phyloP scores from a whole-genome alignment of 2,113 vertebrate genomes.

The Sigmodon hispidus region DNA sequence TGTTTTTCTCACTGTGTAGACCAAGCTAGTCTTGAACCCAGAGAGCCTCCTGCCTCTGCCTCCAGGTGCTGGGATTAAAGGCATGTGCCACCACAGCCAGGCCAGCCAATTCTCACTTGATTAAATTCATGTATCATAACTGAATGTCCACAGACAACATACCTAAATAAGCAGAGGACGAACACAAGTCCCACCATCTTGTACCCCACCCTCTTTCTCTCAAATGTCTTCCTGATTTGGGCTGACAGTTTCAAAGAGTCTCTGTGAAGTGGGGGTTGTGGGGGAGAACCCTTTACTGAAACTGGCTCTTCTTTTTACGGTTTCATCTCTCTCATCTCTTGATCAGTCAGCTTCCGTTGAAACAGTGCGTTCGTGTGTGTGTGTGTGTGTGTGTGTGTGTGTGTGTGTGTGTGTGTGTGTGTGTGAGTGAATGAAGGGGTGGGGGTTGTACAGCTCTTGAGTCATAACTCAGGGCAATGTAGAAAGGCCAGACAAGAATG shows the following conservation, averaged over 20 bases:
- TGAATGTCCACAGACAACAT: background rate
- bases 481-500: background rate
- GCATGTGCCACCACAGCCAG: background rate
- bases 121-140: background rate
- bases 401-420: background rate
- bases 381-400: background rate
- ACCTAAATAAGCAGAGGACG: background rate
- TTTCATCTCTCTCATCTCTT: slow-evolving; percentile 68
- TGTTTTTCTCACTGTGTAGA: background rate
- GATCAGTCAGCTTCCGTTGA: slow-evolving; percentile 45
- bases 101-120: background rate
- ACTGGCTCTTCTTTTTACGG: slow-evolving; percentile 50
- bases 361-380: background rate
- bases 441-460: background rate
- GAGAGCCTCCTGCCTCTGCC: background rate
- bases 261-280: background rate
- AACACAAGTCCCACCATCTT: background rate
- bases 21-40: background rate
- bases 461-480: background rate
- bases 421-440: background rate
- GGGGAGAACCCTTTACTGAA: background rate
- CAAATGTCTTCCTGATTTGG: slow-evolving; percentile 23
- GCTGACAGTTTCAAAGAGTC: background rate
- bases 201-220: background rate
- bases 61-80: background rate